phyloP scores from a whole-genome alignment of 2,113 vertebrate genomes.

The Ceratotherium simum region DNA sequence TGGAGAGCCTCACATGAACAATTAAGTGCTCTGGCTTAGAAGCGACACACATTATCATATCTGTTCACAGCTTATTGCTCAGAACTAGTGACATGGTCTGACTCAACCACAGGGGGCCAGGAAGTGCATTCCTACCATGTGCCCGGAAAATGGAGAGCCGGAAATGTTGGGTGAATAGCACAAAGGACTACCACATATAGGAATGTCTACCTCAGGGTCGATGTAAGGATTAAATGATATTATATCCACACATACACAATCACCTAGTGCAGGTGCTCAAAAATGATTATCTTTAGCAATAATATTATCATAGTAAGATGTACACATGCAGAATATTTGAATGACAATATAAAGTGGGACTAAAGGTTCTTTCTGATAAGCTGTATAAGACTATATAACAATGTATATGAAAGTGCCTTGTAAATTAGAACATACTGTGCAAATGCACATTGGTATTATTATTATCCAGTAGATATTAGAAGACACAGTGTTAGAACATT shows the following conservation, averaged over 20 bases:
- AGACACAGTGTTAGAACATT: neutral
- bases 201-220: neutral
- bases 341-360: neutral
- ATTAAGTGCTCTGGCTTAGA: slow-evolving; percentile 22
- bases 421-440: neutral
- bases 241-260: too few species aligned
- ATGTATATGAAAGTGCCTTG: neutral
- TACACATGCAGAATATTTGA: slow-evolving; percentile 16
- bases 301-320: neutral
- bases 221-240: neutral
- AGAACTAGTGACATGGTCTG: neutral
- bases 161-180: neutral
- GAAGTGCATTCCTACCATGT: neutral
- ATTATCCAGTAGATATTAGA: neutral
- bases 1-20: neutral
- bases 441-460: neutral
- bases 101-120: neutral
- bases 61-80: neutral
- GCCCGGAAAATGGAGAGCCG: neutral
- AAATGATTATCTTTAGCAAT: neutral
- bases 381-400: neutral
- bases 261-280: neutral
- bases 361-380: neutral
- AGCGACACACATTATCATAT: neutral
- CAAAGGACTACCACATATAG: neutral